Evolutionary conservation across 2,797 vertebrate genomes (phyloP).

Genomic region (Lepus oiostolus): DNA sequence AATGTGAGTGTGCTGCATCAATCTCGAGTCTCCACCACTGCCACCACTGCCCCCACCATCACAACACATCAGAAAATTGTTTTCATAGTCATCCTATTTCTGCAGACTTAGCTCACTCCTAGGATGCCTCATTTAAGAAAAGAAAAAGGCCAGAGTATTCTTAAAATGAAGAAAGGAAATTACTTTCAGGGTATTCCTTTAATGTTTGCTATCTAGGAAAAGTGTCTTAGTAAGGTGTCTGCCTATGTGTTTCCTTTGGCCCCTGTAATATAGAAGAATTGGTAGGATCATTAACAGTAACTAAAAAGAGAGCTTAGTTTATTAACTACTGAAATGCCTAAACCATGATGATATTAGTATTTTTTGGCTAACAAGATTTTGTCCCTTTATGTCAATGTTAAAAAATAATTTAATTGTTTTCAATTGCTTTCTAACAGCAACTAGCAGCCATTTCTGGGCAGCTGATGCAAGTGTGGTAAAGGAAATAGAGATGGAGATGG

Average conservation of each 20-base stretch:
- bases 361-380: constrained; percentile 3
- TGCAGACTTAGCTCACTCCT: background rate
- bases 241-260: background rate
- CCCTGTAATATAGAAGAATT: background rate
- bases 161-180: constrained; percentile 43
- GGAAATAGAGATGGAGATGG: background rate
- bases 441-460: background rate
- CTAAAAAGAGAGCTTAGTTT: constrained; percentile 27
- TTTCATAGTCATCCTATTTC: background rate
- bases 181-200: constrained; percentile 9
- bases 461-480: background rate
- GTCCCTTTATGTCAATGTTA: background rate
- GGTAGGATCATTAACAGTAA: background rate
- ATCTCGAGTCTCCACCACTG: background rate
- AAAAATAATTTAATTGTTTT: constrained; percentile 7
- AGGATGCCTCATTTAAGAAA: background rate
- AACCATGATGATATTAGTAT: background rate
- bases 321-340: background rate
- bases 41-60: no score
- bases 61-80: constrained; percentile 40
- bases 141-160: background rate
- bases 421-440: constrained; percentile 13
- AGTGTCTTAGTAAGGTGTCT: background rate
- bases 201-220: background rate
- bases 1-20: background rate